Base-by-base conservation (phyloP, 1,140 invertebrate genomes). In the Drosophila bocki region DNA sequence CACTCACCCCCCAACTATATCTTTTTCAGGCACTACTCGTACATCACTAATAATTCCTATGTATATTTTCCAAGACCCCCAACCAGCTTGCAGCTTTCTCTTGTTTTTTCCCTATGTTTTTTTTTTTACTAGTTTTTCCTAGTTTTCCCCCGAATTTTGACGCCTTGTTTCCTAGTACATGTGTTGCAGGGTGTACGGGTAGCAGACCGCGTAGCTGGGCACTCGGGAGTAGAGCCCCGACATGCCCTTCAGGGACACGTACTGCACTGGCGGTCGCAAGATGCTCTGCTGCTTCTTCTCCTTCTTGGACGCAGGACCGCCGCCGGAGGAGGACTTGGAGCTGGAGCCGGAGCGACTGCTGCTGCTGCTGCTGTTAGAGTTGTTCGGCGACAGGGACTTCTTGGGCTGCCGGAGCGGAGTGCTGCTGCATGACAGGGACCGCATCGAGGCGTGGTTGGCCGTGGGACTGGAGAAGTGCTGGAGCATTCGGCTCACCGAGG, bases 401-500 rank as follows among this genome's bases (percentile, higher is more conserved):
- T 77, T 60, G 32, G 79, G 50, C 47, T 90, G 77, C 1, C 78
- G 64, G 56, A 94, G 92, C 11, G 94, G 94, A 15, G 93, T 93
- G 50, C 94, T 94, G 75, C 93, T 95, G 91, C 94, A 95, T 41
- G 95, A 95, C 62, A 95, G 93, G 7, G 95, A 95, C 3, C 95
- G 93, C 12, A 93, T 93, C 3, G 94, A 94, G 26, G 78, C 80
- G 7, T 22, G 22, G 22, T 78, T 83, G 9, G 77, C 80, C 22
- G 84, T 84, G 50, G 77, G 78, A 37, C 58, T 67, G 41, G 88
- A 82, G 7, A 96, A 92, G 62, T 94, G 95, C 77, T 96, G 95
- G 71, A 96, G 95, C 15, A 96, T 95, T 47, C 94, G 94, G 37
- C 94, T 94, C 2, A 96, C 93, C 3, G 95, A 96, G 0, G 94